Conservation (phyloP, 2,797 vertebrate species). For the Tokudaia muenninki region DNA sequence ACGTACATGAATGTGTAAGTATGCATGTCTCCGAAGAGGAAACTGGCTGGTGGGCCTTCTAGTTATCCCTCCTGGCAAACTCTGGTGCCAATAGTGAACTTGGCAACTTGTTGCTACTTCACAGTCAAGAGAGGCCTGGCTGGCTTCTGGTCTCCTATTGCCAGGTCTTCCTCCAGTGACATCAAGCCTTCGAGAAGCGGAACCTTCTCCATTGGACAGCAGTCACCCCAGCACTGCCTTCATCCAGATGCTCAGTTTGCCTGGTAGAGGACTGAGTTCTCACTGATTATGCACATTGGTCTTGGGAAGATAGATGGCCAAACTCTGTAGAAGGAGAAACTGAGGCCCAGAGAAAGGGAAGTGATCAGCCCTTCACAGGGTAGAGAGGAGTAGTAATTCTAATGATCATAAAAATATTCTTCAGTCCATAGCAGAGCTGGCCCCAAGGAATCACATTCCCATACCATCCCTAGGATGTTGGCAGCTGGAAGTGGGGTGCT, state of each 20-base stretch:
- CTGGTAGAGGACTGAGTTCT: background rate
- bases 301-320: background rate
- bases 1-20: background rate
- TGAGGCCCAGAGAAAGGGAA: background rate
- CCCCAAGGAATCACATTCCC: rapidly evolving
- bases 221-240: rapidly evolving
- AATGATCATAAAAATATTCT: background rate
- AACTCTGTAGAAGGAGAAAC: slow-evolving; percentile 10
- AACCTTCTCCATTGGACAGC: background rate
- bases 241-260: background rate
- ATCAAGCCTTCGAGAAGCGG: background rate
- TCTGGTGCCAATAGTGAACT: slow-evolving; percentile 17
- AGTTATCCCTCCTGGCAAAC: slow-evolving; percentile 23
- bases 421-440: background rate
- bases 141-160: background rate
- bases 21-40: background rate
- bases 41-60: background rate
- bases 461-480: rapidly evolving
- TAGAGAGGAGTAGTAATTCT: background rate
- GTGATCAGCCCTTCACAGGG: background rate
- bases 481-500: background rate
- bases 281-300: background rate
- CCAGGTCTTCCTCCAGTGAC: background rate
- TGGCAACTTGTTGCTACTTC: slow-evolving; percentile 47
- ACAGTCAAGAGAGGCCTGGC: background rate